A percentile compares a stretch with the other conserved stretches of the same genome.
Conservation (phyloP, 2,888 invertebrate species). For the Mimachlamys varia region DNA sequence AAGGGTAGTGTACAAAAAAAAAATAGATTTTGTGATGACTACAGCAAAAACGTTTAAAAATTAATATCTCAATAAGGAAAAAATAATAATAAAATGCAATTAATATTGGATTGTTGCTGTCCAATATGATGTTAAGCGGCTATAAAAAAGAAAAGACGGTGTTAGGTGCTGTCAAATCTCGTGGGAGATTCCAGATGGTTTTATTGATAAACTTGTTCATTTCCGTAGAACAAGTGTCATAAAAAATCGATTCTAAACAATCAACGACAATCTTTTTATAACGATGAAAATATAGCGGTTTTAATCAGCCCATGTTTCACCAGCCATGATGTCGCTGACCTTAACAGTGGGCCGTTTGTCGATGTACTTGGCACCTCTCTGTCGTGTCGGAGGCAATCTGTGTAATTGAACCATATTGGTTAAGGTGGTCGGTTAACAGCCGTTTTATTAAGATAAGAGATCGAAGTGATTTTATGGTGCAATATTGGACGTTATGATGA, state of each 20-base stretch:
- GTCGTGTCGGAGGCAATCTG: not conserved
- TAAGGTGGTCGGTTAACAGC: not conserved
- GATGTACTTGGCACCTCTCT: not conserved
- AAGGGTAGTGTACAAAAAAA: not conserved
- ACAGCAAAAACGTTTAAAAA: not conserved
- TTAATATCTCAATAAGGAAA: not conserved
- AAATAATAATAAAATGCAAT: not conserved
- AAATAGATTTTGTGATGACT: not conserved
- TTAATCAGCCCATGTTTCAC: not conserved
- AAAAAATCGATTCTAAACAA: not conserved
- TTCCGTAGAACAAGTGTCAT: conserved; percentile 3
- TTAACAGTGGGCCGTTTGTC: not conserved
- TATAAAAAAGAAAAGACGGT: not conserved
- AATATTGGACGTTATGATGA: not conserved
- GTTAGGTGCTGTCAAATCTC: not conserved
- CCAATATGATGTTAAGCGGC: not conserved
- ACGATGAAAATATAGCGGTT: not conserved
- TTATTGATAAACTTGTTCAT: not conserved
- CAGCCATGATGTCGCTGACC: not conserved
- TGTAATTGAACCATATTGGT: conserved; percentile 7
- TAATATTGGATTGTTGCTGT: not conserved
- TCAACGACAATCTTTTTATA: not conserved
- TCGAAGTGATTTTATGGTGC: conserved; percentile 12
- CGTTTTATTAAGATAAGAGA: conserved; percentile 6
- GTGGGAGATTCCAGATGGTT: conserved; percentile 17